Evolutionary conservation across 2,888 invertebrate species (phyloP).

Genomic region (Torymus texanus): DNA sequence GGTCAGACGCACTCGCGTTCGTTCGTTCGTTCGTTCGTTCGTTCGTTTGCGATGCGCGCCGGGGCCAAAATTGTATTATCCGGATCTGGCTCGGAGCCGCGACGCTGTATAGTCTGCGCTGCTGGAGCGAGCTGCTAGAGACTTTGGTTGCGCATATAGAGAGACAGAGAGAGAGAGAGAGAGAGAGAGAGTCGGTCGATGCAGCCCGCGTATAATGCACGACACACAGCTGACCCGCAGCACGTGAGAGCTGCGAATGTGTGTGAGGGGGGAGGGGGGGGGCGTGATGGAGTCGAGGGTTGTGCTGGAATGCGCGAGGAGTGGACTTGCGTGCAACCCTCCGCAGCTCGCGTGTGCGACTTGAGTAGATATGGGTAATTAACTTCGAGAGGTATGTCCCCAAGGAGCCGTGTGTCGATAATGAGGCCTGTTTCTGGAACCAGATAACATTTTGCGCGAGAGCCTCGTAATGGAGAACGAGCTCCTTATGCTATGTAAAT

Average conservation of each 20-base stretch:
- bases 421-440: not conserved
- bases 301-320: not conserved
- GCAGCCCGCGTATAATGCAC: not conserved
- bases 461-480: too few species aligned
- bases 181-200: not conserved
- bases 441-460: not conserved
- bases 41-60: conserved; percentile 6
- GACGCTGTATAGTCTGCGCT: not conserved
- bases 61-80: conserved; percentile 60
- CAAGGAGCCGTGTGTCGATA: not conserved
- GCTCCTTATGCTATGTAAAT: not conserved
- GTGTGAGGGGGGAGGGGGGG: not conserved
- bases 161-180: not conserved
- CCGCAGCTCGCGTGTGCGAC: not conserved
- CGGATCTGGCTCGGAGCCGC: conserved; percentile 52
- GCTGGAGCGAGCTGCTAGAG: too few species aligned
- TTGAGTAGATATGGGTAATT: not conserved
- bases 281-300: not conserved
- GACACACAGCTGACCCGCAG: not conserved
- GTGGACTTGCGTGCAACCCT: not conserved
- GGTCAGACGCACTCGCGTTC: conserved; percentile 57
- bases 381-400: conserved; percentile 8
- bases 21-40: not conserved
- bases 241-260: too few species aligned
- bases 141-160: too few species aligned